These are phyloP conservation scores for Chascanopsetta lugubris DNA, from an alignment of 2,113 vertebrate species.

Conservation along the genomic window DNA sequence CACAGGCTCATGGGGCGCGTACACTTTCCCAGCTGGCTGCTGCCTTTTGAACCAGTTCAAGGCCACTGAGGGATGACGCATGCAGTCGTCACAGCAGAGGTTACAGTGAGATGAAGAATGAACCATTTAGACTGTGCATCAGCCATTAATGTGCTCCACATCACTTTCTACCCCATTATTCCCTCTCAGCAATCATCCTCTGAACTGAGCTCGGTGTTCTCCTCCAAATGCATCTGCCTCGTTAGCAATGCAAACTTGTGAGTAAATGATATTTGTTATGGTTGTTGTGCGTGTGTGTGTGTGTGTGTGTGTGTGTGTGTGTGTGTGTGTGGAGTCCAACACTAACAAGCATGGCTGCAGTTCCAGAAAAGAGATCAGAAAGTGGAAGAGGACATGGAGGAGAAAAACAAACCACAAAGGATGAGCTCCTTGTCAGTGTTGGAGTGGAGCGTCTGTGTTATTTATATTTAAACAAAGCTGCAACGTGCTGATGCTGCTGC, in stretches of 20 bases:
- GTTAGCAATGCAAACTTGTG: neutral
- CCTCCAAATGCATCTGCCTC: neutral
- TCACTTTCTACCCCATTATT: neutral
- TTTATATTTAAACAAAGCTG: constrained; percentile 3
- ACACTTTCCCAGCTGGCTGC: neutral
- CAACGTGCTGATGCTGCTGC: neutral
- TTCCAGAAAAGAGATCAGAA: neutral
- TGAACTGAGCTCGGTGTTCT: constrained; percentile 10
- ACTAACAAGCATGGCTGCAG: constrained; percentile 11
- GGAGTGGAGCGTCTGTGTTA: constrained; percentile 4
- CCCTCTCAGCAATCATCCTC: neutral
- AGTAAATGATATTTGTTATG: constrained; percentile 1
- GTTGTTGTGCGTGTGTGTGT: neutral
- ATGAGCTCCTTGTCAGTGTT: neutral
- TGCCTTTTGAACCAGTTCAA: no score
- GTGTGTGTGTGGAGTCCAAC: neutral
- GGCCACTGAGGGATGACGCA: no score
- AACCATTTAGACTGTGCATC: no score
- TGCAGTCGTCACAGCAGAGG: no score
- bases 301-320: neutral
- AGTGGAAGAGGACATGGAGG: constrained; percentile 2
- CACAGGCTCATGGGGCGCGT: neutral
- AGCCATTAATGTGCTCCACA: no score
- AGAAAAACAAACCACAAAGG: constrained; percentile 12
- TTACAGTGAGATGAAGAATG: no score